phyloP scores from a whole-genome alignment of 2,113 vertebrate species.

The Rhinichthys klamathensis region DNA sequence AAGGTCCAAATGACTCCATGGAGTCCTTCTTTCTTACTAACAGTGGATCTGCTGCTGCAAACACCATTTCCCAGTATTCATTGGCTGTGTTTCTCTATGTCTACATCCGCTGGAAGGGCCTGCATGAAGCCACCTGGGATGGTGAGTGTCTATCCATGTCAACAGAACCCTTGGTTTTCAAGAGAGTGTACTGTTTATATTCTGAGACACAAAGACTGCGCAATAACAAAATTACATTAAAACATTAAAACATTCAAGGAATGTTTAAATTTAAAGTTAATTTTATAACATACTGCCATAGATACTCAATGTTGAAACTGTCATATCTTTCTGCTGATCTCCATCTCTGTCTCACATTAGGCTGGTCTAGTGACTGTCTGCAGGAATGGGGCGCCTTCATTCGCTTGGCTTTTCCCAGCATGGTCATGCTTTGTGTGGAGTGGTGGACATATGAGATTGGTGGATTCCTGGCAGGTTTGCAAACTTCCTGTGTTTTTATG shows the following conservation, averaged over 20 bases:
- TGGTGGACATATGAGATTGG: conserved; percentile 90
- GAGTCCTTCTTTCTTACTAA: not conserved
- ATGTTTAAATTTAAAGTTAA: not conserved
- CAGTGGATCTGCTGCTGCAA: conserved; percentile 89
- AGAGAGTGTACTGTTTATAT: not conserved
- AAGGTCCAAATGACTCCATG: not conserved
- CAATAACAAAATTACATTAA: not conserved
- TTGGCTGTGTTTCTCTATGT: conserved; percentile 78
- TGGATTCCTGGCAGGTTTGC: conserved; percentile 83
- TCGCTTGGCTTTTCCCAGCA: conserved; percentile 82
- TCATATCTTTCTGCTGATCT: not conserved
- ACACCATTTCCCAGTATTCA: conserved; percentile 82
- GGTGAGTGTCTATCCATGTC: conserved; percentile 58
- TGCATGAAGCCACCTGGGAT: conserved; percentile 83
- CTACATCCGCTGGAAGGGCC: conserved; percentile 77
- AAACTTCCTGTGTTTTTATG: not conserved
- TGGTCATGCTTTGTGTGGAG: conserved; percentile 88
- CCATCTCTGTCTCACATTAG: conserved; percentile 84
- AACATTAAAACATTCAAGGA: not conserved
- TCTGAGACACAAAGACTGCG: not conserved
- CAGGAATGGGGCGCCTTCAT: conserved; percentile 84
- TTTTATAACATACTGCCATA: not conserved
- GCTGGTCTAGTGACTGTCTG: conserved; percentile 84
- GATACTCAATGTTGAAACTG: not conserved
- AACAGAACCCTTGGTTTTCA: not conserved